Conservation (phyloP, 2,888 invertebrate genomes). For the Platycheirus albimanus region DNA sequence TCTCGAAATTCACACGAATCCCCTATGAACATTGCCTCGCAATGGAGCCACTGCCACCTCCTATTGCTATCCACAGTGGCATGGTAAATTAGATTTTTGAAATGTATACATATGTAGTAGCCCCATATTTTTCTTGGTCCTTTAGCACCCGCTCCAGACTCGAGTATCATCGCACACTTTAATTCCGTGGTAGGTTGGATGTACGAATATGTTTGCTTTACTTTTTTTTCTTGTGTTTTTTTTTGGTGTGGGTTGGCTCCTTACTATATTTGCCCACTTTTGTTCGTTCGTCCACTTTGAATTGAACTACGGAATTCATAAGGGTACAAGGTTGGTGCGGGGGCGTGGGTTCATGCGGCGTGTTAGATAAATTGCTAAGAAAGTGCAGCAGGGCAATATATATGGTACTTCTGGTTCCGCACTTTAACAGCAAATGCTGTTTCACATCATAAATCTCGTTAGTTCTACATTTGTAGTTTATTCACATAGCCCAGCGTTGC, state of each 20-base stretch:
- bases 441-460: conserved; percentile 74
- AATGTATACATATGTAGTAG: conserved; percentile 54
- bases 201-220: background rate
- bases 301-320: conserved; percentile 17
- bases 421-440: conserved; percentile 74
- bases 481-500: conserved; percentile 16
- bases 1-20: conserved; percentile 53
- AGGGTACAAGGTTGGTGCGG: conserved; percentile 31
- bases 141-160: conserved; percentile 21
- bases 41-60: background rate
- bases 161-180: conserved; percentile 42
- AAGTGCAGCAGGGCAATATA: conserved; percentile 69
- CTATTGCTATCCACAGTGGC: conserved; percentile 50
- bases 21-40: conserved; percentile 2
- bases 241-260: background rate
- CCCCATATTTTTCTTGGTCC: conserved; percentile 52
- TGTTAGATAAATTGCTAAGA: conserved; percentile 69
- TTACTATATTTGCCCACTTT: conserved; percentile 26
- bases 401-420: conserved; percentile 71
- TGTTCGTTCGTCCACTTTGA: conserved; percentile 37
- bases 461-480: conserved; percentile 49
- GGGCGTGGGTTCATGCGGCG: conserved; percentile 55
- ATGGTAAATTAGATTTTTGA: conserved; percentile 73
- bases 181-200: conserved; percentile 47
- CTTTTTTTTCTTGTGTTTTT: no score